Base-by-base conservation (phyloP, 2,888 invertebrate genomes). In the Eupithecia vulgata region DNA sequence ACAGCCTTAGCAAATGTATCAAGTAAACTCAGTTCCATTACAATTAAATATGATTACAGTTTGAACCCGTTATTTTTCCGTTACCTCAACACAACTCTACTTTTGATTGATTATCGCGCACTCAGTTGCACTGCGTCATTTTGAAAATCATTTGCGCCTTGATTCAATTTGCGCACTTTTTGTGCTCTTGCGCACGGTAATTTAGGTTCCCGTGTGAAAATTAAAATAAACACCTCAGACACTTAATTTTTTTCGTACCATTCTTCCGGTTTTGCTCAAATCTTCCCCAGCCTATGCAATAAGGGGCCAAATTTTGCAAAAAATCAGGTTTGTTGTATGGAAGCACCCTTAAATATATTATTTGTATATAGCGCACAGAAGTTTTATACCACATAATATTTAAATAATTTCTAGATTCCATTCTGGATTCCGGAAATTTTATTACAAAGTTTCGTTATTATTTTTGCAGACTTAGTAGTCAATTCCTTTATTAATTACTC, bases 141-240 rank as follows among this genome's bases (percentile, higher is more conserved):
- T 72, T 64, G 34, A 64, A 72, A 68, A 72, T 72, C 65, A 72
- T 72, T 72, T 65, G 72, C 72, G 52, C 62, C 65, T 65, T 70
- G 70, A 70, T 70, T 70, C 70, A 70, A 70, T 70, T 70, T 70
- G 65, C 65, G 37, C 37, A 64, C 48, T 70, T 70, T 70, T 70
- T 70, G 65, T 25, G 45, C 35, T 13, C 40, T n/a, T 48, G 48
- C 48, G 48, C 48, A 6, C 48, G 30, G 65, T 52, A 70, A 70
- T 65, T 70, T 65, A 52, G 52, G 52, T 52, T 70, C 70, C 40
- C 70, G 70, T 70, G 70, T 70, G 70, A 65, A 70, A 65, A 52
- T 65, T 25, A n/a, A 35, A 34, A 35, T 61, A 34, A 64, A 64
- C 21, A 64, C 17, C 61, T 64, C n/a, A n/a, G n/a, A n/a, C n/a